Evolutionary conservation across 2,113 vertebrate species (phyloP), one percentile per base, ranked within the genome.

Genomic region (Noctilio leporinus): DNA sequence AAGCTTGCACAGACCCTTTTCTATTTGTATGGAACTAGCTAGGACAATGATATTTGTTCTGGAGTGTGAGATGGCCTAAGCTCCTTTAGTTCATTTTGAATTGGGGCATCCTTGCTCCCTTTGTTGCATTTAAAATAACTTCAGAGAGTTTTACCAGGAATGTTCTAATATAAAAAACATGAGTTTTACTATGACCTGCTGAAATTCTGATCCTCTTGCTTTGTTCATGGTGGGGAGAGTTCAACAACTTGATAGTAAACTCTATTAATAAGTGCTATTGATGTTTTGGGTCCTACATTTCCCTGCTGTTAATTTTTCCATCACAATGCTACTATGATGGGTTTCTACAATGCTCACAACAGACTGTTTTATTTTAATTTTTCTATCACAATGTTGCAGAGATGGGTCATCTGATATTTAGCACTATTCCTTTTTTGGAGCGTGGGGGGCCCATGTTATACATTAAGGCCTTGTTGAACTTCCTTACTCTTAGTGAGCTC

Each of bases 121-220:
- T 82, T 53, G 15, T 24, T 77, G 6, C 8, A 77, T 70, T 94
- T 87, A n/a, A 87, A 59, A 81, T 86, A 86, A 67, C 5, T 91
- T 49, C 9, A 35, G 47, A 69, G 5, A 40, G 2, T 10, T 49
- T 76, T 26, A 57, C 2, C 6, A 62, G 15, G 6, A 55, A 70
- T 59, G 26, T 64, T 6, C 4, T 6, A 38, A 20, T 65, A 14
- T 67, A 14, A 73, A 53, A 47, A 81, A 75, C 45, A 51, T 51
- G 1, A 12, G 9, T 7, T 77, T 53, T 64, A 11, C 4, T 47
- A 70, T 62, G 35, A 43, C 70, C 35, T 40, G 38, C 26, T 80
- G n/a, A 59, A 57, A 53, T 55, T 28, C 65, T 49, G 5, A 64
- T 75, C 11, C 4, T 53, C 15, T 86, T 55, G n/a, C 24, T 81